Base-by-base conservation (phyloP, 2,797 vertebrate species). In the Enoplosus armatus region DNA sequence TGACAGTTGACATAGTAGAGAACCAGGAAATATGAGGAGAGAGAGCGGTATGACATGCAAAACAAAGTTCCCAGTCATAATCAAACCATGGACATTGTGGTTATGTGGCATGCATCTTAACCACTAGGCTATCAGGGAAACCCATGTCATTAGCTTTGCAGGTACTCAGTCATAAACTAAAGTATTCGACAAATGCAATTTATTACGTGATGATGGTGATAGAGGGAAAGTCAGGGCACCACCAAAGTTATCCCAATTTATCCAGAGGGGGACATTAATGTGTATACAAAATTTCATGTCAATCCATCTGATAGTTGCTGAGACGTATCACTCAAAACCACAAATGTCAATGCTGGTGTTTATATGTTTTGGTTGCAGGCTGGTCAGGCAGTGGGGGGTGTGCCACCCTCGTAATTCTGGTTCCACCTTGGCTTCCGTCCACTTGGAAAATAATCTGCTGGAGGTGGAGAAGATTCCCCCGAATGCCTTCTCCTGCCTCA, bases 381-480 rank as follows among this genome's bases (percentile, higher is more conserved):
- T 91, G 5, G 65, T 97, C 76, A 93, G 90, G 14, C 87, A 89
- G 83, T 96, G 96, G 93, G 95, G 93, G 20, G 88, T 97, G 77
- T 97, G 96, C 85, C 96, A 96, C 82, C 95, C 93, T 2, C 74
- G 47, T n/a, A 92, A 94, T 72, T 84, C 93, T 31, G 92, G 91
- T 59, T 96, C 96, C 45, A 91, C 85, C 5, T 92, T 97, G 87
- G 71, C 94, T 75, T 93, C 93, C 0, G 85, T 95, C 33, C 95
- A 95, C 85, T 92, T 97, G 84, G 96, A 97, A 90, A 94, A 96
- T 83, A 97, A 96, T 82, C 87, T 94, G 68, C 93, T 96, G 27
- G 89, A 95, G 20, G 81, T 89, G 31, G 86, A 87, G 53, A 78
- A 39, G 47, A 95, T 96, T 77, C 94, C 92, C 0, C 89, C 90